These are phyloP conservation scores for Odontomyia ornata DNA, from an alignment of 2,888 invertebrate species.

Conservation along the genomic window DNA sequence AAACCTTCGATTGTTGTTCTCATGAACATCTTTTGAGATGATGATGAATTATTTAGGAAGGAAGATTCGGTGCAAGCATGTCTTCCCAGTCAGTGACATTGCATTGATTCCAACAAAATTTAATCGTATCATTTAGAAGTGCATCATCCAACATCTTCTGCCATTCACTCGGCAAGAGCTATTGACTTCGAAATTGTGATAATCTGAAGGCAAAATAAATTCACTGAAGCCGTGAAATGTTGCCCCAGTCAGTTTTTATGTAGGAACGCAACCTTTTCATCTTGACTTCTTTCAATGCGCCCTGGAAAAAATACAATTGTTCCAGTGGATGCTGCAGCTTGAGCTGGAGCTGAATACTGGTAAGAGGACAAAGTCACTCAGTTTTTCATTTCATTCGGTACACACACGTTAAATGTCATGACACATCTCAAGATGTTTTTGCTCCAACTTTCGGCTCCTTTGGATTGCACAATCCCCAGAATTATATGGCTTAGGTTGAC, in stretches of 20 bases:
- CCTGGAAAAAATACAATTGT: conserved; percentile 29
- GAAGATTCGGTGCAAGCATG: not conserved
- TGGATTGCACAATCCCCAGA: conserved; percentile 36
- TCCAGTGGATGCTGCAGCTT: not conserved
- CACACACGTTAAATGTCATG: conserved; percentile 38
- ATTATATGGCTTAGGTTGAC: conserved; percentile 38
- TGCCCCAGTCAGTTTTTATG: conserved; percentile 32
- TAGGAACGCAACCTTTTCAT: conserved; percentile 19
- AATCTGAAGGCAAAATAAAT: conserved; percentile 42
- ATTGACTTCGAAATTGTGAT: conserved; percentile 40
- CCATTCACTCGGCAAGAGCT: not conserved
- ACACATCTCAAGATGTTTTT: conserved; percentile 42
- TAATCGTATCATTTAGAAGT: conserved; percentile 31
- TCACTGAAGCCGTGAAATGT: conserved; percentile 37
- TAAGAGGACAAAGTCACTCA: conserved; percentile 21
- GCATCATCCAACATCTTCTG: conserved; percentile 1
- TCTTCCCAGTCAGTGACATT: conserved; percentile 4
- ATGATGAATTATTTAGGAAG: not conserved
- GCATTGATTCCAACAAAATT: conserved; percentile 2
- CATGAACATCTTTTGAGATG: not conserved
- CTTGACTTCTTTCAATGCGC: not conserved
- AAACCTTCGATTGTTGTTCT: no score
- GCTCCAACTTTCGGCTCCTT: conserved; percentile 39
- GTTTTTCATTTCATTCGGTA: conserved; percentile 37
- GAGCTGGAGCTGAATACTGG: not conserved